Base-by-base conservation (phyloP, 2,888 invertebrate genomes). In the Malthinus seriepunctatus region DNA sequence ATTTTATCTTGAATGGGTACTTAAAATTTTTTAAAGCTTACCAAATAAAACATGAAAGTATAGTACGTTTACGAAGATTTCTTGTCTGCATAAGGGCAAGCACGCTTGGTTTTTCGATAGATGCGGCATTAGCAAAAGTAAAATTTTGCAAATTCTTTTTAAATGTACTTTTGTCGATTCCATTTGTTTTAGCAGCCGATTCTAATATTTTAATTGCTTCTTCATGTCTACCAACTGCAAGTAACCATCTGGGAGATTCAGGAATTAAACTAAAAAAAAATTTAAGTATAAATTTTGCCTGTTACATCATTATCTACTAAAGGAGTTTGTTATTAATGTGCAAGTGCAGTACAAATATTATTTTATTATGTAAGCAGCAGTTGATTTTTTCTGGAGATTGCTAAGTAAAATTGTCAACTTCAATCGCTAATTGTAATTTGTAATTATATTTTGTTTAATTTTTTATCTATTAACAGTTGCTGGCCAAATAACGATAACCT, bases 181-280 rank as follows among this genome's bases (percentile, higher is more conserved):
- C 63, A 46, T 80, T 80, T 50, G 64, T 65, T 52, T 63, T 67
- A 6, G 78, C 77, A 3, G 78, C 78, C 33, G 69, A 66, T 61
- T 74, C 63, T 3, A 81, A 65, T 5, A 77, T 77, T 79, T 79
- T 74, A 8, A 80, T 67, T 15, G 86, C 86, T 71, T 81, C 76
- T 15, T 82, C 76, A 35, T 74, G 78, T 66, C 78, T 77, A 2
- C 84, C 84, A 10, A 80, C 81, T 8, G 83, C 83, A 53, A 86
- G 65, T 32, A 87, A 73, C 86, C 87, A 87, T 58, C 86, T 76
- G 1, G 86, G 86, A 1, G 86, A 86, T 73, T 87, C 87, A 0
- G 84, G 82, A 67, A 86, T 72, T 46, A 80, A 76, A 77, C 83
- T 76, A 12, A 5, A 32, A 12, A n/a, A n/a, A n/a, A n/a, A n/a